Evolutionary conservation across 2,797 vertebrate genomes (phyloP).

Genomic region (Fratercula arctica): DNA sequence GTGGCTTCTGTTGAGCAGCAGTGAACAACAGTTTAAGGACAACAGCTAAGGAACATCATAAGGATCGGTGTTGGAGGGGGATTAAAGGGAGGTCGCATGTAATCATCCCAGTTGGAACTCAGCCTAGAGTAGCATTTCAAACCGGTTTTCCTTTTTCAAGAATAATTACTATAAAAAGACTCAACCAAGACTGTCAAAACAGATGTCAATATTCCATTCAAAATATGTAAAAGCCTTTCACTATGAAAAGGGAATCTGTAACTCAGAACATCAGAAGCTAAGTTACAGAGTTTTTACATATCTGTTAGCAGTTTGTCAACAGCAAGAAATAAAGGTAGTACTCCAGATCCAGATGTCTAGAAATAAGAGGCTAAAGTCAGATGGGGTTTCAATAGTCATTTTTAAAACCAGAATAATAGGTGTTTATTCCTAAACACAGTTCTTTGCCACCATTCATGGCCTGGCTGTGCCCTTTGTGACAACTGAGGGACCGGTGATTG

Average conservation of each 20-base stretch:
- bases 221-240: background rate
- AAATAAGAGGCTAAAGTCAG: background rate
- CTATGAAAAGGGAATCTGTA: background rate
- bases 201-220: conserved; percentile 6
- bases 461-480: background rate
- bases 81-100: background rate
- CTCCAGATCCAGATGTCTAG: background rate
- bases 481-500: background rate
- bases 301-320: background rate
- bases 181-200: conserved; percentile 24
- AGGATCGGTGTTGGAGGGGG: background rate
- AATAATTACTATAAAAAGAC: conserved; percentile 15
- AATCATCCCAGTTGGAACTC: background rate
- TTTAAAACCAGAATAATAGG: background rate
- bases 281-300: background rate
- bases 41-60: conserved; percentile 1
- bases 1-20: background rate
- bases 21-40: background rate
- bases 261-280: background rate
- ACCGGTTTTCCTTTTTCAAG: conserved; percentile 5
- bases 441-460: background rate
- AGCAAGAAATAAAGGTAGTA: background rate
- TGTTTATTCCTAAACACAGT: background rate
- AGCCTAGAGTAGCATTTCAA: conserved; percentile 16
- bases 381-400: background rate